Conservation (phyloP, 2,888 invertebrate species). For the Argyresthia goedartella region DNA sequence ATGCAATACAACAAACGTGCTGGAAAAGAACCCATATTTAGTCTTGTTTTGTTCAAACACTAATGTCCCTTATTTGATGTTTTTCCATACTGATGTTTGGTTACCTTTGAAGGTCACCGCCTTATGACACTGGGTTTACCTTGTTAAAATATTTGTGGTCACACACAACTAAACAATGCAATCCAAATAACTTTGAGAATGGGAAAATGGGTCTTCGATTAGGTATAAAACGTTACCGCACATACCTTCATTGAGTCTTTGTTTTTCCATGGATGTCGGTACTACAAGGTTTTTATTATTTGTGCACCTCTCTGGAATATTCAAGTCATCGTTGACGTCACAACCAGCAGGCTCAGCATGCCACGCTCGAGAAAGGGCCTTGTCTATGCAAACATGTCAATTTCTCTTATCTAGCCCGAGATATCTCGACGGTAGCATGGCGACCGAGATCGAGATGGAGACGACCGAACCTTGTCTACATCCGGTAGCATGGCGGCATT, state of each 20-base stretch:
- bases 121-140: constrained; percentile 29
- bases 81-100: constrained; percentile 32
- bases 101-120: constrained; percentile 47
- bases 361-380: too few species aligned
- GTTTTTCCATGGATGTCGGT: too few species aligned
- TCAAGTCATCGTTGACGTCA: not conserved
- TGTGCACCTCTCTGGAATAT: not conserved
- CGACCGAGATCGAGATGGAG: too few species aligned
- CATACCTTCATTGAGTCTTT: not conserved
- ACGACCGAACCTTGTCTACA: too few species aligned
- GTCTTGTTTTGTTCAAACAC: constrained; percentile 43
- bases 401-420: too few species aligned
- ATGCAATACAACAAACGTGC: constrained; percentile 10
- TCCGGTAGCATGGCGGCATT: too few species aligned
- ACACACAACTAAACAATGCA: not conserved
- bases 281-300: not conserved
- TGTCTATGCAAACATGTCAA: too few species aligned
- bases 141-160: constrained; percentile 1
- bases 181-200: not conserved
- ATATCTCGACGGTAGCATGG: too few species aligned
- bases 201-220: not conserved
- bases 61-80: constrained; percentile 46
- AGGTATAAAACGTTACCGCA: not conserved
- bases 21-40: constrained; percentile 21
- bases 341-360: too few species aligned